Conservation (phyloP, 1,140 invertebrate genomes). For the Drosophila auraria region DNA sequence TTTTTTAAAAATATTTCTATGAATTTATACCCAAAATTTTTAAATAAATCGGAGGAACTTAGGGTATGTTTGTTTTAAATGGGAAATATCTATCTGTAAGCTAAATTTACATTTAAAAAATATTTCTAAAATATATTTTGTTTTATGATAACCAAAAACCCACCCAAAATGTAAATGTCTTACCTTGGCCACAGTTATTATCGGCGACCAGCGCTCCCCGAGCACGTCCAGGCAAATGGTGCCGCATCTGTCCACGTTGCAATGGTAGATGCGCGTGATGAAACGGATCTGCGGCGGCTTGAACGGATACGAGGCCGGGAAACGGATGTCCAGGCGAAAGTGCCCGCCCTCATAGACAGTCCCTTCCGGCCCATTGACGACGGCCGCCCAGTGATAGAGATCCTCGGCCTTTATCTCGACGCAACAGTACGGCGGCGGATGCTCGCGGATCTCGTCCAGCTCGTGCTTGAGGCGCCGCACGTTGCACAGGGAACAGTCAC, state of each 20-base stretch:
- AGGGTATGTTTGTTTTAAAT: too few species aligned
- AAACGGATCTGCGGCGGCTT: constrained; percentile 90
- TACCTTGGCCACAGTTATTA: constrained; percentile 59
- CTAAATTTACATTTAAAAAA: too few species aligned
- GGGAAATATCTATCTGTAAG: too few species aligned
- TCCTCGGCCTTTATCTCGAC: constrained; percentile 45
- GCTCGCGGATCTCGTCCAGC: constrained; percentile 38
- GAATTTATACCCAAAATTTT: too few species aligned
- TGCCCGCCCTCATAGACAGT: constrained; percentile 61
- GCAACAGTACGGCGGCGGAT: constrained; percentile 68
- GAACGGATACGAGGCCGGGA: constrained; percentile 65
- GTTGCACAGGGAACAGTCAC: neutral
- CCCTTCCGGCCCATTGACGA: constrained; percentile 44
- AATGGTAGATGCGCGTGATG: constrained; percentile 91
- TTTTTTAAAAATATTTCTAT: too few species aligned
- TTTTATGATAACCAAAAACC: neutral
- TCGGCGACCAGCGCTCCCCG: constrained; percentile 68
- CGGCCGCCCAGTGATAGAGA: constrained; percentile 57
- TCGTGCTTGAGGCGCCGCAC: constrained; percentile 34
- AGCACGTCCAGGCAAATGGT: constrained; percentile 67
- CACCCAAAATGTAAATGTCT: neutral
- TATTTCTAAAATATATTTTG: too few species aligned
- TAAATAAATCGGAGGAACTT: too few species aligned
- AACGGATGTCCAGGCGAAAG: constrained; percentile 64
- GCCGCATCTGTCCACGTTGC: constrained; percentile 69